Conservation (phyloP, 2,113 vertebrate species). For the Alethe diademata region DNA sequence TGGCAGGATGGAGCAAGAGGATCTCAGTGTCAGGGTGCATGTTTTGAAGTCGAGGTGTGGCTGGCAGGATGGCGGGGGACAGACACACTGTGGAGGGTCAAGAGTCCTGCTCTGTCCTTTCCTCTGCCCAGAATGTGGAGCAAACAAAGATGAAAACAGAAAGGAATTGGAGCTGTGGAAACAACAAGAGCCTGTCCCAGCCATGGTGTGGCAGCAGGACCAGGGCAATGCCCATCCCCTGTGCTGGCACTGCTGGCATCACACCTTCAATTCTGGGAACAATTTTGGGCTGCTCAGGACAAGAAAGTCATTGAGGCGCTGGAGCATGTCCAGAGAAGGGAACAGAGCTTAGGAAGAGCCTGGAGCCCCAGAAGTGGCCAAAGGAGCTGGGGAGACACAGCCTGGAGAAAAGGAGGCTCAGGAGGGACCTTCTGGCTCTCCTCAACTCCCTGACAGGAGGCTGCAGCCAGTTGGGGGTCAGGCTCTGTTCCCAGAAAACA, state of each 20-base stretch:
- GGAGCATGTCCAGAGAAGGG: background rate
- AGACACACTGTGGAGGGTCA: fast-evolving
- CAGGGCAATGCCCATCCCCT: background rate
- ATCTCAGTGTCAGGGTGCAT: background rate
- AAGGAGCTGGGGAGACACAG: background rate
- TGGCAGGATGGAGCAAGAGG: background rate
- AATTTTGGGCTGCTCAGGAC: background rate
- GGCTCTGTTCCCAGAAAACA: background rate
- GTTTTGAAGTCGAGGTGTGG: background rate
- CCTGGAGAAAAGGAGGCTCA: background rate
- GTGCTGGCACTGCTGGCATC: background rate
- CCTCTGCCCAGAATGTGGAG: background rate
- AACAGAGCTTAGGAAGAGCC: background rate
- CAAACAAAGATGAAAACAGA: background rate
- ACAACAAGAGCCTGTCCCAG: background rate
- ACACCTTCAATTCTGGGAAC: background rate
- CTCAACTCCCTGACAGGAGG: background rate
- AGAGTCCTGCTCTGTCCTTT: background rate
- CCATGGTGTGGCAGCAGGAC: background rate
- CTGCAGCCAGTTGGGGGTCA: fast-evolving
- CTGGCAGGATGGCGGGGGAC: fast-evolving
- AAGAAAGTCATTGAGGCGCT: background rate
- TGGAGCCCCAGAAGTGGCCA: background rate
- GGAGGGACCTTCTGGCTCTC: background rate
- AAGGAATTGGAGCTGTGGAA: background rate